Percentiles rank a stretch among this genome's conserved stretches.
These are phyloP conservation scores for Diachasmimorpha longicaudata DNA, from an alignment of 1,140 invertebrate species.

Conservation along the genomic window DNA sequence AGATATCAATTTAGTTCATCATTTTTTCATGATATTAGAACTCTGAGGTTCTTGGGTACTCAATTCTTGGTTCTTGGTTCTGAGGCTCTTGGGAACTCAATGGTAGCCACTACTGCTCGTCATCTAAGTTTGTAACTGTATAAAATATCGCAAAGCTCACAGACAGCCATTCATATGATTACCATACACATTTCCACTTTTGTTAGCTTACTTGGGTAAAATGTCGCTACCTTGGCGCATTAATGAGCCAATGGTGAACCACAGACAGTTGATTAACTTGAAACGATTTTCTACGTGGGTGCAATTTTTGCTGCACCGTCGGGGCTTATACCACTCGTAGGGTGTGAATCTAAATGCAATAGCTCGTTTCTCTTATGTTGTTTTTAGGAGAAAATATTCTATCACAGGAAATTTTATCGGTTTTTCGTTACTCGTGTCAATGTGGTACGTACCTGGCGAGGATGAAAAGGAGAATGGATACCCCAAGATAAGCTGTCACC, in stretches of 20 bases:
- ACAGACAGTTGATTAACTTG: conserved; percentile 90
- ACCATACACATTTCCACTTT: not conserved
- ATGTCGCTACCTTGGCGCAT: conserved; percentile 94
- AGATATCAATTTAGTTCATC: too few species aligned
- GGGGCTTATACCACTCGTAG: conserved; percentile 91
- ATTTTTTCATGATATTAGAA: not conserved
- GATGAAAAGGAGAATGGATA: conserved; percentile 91
- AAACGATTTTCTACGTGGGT: conserved; percentile 89
- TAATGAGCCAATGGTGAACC: conserved; percentile 93
- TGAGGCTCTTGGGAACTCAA: not conserved
- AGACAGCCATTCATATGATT: not conserved
- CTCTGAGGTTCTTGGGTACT: not conserved
- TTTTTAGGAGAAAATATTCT: not conserved
- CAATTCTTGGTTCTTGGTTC: too few species aligned
- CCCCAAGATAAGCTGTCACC: conserved; percentile 91
- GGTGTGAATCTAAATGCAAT: conserved; percentile 79
- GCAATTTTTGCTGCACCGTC: conserved; percentile 79
- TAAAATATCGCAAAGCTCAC: not conserved
- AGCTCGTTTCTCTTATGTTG: conserved; percentile 27
- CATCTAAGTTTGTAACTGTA: not conserved
- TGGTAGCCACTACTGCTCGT: not conserved
- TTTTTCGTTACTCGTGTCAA: not conserved
- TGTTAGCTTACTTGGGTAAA: conserved; percentile 80
- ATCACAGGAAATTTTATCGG: not conserved
- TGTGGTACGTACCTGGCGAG: conserved; percentile 78